A percentile compares a stretch with the other conserved stretches of the same genome.
Conservation (phyloP, 1,140 invertebrate genomes). For the Drosophila sturtevanti region DNA sequence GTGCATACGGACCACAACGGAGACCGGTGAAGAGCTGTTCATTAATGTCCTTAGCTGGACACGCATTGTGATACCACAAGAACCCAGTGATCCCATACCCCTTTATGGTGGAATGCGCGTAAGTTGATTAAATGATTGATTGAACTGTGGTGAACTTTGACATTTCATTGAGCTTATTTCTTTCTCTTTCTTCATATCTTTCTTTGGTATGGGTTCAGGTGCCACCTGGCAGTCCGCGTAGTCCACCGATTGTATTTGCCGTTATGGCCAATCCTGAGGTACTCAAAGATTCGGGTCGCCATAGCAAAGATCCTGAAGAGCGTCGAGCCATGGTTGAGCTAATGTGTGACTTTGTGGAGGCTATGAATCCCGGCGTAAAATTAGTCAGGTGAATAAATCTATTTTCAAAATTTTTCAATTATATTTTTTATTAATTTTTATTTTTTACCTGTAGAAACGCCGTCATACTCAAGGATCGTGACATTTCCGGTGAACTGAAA, state of each 20-base stretch:
- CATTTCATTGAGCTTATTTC: background rate
- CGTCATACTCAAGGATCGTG: slow-evolving; percentile 87
- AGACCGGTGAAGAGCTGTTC: slow-evolving; percentile 85
- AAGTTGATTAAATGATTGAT: slow-evolving; percentile 29
- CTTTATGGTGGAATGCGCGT: slow-evolving; percentile 89
- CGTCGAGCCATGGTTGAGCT: slow-evolving; percentile 86
- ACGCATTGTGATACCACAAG: slow-evolving; percentile 86
- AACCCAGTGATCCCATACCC: slow-evolving; percentile 86
- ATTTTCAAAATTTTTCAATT: background rate
- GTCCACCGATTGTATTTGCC: slow-evolving; percentile 86
- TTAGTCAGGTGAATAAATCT: slow-evolving; percentile 82
- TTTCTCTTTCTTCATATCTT: background rate
- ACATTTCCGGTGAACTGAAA: slow-evolving; percentile 88
- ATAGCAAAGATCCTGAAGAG: slow-evolving; percentile 86
- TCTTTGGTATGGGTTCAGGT: slow-evolving; percentile 46
- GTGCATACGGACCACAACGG: slow-evolving; percentile 88
- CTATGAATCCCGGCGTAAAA: slow-evolving; percentile 86
- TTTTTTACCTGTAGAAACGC: slow-evolving; percentile 82
- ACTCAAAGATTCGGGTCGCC: slow-evolving; percentile 86
- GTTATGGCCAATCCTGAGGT: slow-evolving; percentile 89
- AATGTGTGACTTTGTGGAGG: slow-evolving; percentile 88
- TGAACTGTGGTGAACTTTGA: background rate
- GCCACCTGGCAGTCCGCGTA: slow-evolving; percentile 85
- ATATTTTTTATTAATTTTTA: background rate
- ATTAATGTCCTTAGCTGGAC: slow-evolving; percentile 89